Percentiles rank a stretch among this genome's conserved stretches.
Conservation (phyloP, 2,797 vertebrate genomes). For the Gymnothorax reevesii region DNA sequence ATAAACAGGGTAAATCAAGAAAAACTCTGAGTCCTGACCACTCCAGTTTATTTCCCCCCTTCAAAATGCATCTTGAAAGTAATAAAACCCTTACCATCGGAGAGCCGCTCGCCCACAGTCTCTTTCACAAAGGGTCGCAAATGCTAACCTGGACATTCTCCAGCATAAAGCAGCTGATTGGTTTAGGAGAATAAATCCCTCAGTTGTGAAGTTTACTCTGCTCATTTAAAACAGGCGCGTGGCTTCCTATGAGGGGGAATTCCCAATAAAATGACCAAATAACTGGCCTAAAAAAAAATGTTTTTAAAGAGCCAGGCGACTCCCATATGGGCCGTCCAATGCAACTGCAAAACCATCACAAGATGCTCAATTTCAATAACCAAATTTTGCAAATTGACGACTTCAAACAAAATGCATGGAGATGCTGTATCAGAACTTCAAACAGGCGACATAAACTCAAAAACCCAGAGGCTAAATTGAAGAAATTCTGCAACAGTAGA, state of each 20-base stretch:
- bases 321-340: not conserved
- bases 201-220: not conserved
- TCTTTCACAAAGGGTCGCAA: not conserved
- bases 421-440: too few relatives aligned
- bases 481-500: too few relatives aligned
- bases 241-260: not conserved
- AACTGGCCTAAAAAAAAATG: conserved; percentile 20
- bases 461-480: too few relatives aligned
- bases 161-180: not conserved
- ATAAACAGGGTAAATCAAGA: conserved; percentile 13
- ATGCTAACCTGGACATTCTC: not conserved
- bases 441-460: too few relatives aligned
- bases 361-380: not conserved
- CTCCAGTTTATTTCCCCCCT: not conserved
- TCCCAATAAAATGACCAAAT: conserved; percentile 33
- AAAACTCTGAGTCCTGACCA: not conserved
- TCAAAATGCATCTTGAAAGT: not conserved
- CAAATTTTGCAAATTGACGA: not conserved
- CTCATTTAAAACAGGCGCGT: too few relatives aligned
- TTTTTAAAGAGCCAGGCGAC: conserved; percentile 13
- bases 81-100: not conserved
- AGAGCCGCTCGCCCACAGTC: not conserved
- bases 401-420: too few relatives aligned
- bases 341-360: conserved; percentile 19
- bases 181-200: not conserved